Percentiles rank a stretch among this genome's conserved stretches.
Evolutionary conservation across 2,888 invertebrate genomes (phyloP).

Genomic region (Scaptomyza caliginosa): DNA sequence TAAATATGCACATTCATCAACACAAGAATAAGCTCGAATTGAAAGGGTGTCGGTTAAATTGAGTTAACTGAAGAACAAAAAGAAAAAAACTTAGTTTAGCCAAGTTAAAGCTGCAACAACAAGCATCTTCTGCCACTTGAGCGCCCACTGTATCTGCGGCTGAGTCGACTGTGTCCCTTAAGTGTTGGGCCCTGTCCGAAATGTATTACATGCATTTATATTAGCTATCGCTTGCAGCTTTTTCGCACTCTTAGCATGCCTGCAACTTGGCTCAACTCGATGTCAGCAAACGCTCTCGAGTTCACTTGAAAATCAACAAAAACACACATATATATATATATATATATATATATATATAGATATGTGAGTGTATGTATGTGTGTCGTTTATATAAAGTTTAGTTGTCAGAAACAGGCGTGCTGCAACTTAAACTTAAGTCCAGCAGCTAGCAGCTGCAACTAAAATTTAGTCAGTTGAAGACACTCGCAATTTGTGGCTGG

Average conservation of each 20-base stretch:
- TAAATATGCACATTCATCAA: slow-evolving; percentile 2
- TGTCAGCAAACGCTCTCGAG: slow-evolving; percentile 45
- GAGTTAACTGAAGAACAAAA: slow-evolving; percentile 14
- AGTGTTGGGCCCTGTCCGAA: slow-evolving; percentile 45
- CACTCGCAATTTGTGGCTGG: slow-evolving; percentile 33
- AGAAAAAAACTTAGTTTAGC: slow-evolving; percentile 10
- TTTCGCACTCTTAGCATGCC: slow-evolving; percentile 5
- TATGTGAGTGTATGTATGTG: background rate
- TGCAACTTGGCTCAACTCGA: slow-evolving; percentile 18
- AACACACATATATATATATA: slow-evolving; percentile 51
- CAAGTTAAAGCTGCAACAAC: slow-evolving; percentile 33
- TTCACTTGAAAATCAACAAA: slow-evolving; percentile 69
- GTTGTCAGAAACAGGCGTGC: slow-evolving; percentile 57
- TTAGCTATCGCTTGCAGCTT: slow-evolving; percentile 62
- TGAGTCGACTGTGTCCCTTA: slow-evolving; percentile 13
- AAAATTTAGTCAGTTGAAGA: slow-evolving; percentile 39
- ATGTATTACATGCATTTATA: slow-evolving; percentile 70
- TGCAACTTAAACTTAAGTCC: slow-evolving; percentile 31
- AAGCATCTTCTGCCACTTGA: slow-evolving; percentile 36
- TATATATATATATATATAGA: slow-evolving; percentile 9
- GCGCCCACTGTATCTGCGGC: slow-evolving; percentile 15
- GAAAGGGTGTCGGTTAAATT: slow-evolving; percentile 29
- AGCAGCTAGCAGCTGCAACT: slow-evolving; percentile 39
- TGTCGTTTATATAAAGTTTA: slow-evolving; percentile 32
- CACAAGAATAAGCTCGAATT: slow-evolving; percentile 5